Evolutionary conservation across 2,888 invertebrate genomes (phyloP), one percentile per base, ranked within the genome.

Genomic region (Ophion slaviceki): DNA sequence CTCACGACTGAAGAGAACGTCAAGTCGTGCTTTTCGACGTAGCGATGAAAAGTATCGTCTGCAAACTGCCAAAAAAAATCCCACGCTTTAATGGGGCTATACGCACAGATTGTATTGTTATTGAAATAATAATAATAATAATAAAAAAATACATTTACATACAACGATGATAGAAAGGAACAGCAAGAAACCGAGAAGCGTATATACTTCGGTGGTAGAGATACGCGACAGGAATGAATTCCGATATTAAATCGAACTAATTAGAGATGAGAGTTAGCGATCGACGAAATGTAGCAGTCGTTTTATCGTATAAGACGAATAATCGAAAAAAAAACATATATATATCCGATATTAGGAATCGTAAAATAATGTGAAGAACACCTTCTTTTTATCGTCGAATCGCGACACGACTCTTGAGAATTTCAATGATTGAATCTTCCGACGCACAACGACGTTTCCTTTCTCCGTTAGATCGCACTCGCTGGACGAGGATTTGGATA

Each of bases 101-200:
- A 90, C 89, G 89, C 90, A 90, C 90, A 87, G 86, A 87, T 88
- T 91, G 89, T 89, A 88, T 91, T 90, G 89, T 89, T 90, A 90
- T 89, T 88, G 82, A 82, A 82, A 67, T 59, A 24, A 10, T 10
- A 7, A 57, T 11, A 57, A 7, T 10, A 7, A 57, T 11, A 53
- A 11, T 2, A 0, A 53, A 2, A 53, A 17, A 53, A 53, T 53
- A 53, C 53, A 53, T 91, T 91, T 90, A 89, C 89, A 88, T 87
- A 84, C 68, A 75, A 74, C 64, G 79, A 82, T 68, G 81, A 68
- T 59, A 32, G 67, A 53, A 14, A 74, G 62, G 2, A 20, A 80
- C 61, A 40, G 77, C 77, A 59, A 66, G 84, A 86, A 66, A 87
- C 74, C 74, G 66, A 80, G 80, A 86, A 82, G 77, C 77, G 77